Evolutionary conservation across 2,888 invertebrate species (phyloP), one percentile per base, ranked within the genome.

Genomic region (Carpatolechia fugitivella): DNA sequence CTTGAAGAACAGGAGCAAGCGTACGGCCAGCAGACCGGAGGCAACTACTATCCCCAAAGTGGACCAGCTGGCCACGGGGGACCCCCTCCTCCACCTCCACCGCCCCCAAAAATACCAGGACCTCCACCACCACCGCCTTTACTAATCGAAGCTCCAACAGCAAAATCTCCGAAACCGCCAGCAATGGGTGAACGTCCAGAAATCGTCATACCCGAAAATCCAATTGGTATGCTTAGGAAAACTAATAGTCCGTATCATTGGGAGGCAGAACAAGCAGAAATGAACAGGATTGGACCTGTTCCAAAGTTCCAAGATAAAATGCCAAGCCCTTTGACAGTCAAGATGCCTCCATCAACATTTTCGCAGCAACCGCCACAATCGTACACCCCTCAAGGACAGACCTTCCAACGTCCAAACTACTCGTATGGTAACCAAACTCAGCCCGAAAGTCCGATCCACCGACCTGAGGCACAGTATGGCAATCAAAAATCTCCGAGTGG

Each of bases 151-250:
- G 78, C 82, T 16, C 82, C 87, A n/a, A 88, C 76, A n/a, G 68
- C 79, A 0, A 87, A 85, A 64, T 85, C 90, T 53, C 90, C 91
- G 46, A 92, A 92, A 70, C 91, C 91, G 47, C 82, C 91, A 51
- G 85, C 88, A 54, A 71, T 83, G 50, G 93, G 92, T 33, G 92
- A 93, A 76, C 85, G 94, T 57, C 94, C 94, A 14, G 94, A 94
- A 82, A 95, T 94, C 68, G 94, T 94, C 16, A 94, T 94, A 49
- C 94, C 94, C 6, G 91, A 93, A 59, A 94, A 94, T 74, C 94
- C 94, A 0, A 94, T 94, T 78, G 92, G 93, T 24, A 88, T 92
- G 82, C 76, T 94, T 59, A 90, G 93, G 62, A 94, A 93, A 85
- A 94, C 94, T 2, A 92, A 93, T 58, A 93, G 93, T 56, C 94